Evolutionary conservation across 1,140 invertebrate species (phyloP).

Genomic region (Dendrolimus kikuchii): DNA sequence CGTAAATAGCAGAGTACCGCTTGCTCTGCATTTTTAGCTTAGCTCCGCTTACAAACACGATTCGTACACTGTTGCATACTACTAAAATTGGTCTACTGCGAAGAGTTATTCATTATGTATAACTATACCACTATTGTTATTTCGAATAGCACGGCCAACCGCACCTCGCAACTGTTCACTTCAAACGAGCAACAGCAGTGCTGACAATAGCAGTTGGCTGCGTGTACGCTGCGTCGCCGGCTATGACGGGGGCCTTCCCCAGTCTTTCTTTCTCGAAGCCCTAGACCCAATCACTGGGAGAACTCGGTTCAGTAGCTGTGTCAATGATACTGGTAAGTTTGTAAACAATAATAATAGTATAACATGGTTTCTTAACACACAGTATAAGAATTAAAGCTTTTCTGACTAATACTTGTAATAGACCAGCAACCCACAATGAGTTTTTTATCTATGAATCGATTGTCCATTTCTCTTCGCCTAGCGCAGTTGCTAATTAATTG

Average conservation of each 20-base stretch:
- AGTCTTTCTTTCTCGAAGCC: conserved; percentile 87
- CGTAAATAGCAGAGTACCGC: too few relatives aligned
- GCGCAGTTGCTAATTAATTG: too few relatives aligned
- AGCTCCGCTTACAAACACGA: too few relatives aligned
- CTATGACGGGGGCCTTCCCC: conserved; percentile 89
- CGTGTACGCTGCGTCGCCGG: conserved; percentile 83
- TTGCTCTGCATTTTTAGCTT: too few relatives aligned
- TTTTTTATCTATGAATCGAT: too few relatives aligned
- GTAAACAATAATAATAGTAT: background rate
- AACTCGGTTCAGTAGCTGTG: conserved; percentile 79
- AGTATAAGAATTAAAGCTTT: too few relatives aligned
- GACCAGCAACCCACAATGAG: too few relatives aligned
- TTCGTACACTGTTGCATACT: too few relatives aligned
- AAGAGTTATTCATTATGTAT: too few relatives aligned
- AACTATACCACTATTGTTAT: conserved; percentile 4
- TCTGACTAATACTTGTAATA: too few relatives aligned
- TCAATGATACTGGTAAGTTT: conserved; percentile 53
- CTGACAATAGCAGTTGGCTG: conserved; percentile 73
- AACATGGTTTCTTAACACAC: background rate
- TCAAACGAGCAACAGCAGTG: conserved; percentile 78
- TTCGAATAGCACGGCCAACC: conserved; percentile 80
- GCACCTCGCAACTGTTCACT: conserved; percentile 88
- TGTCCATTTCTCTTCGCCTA: too few relatives aligned
- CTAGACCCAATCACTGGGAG: conserved; percentile 81
- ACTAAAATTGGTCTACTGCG: too few relatives aligned